Evolutionary conservation across 1,140 invertebrate genomes (phyloP).

Genomic region (Pemphigus obesinymphae): DNA sequence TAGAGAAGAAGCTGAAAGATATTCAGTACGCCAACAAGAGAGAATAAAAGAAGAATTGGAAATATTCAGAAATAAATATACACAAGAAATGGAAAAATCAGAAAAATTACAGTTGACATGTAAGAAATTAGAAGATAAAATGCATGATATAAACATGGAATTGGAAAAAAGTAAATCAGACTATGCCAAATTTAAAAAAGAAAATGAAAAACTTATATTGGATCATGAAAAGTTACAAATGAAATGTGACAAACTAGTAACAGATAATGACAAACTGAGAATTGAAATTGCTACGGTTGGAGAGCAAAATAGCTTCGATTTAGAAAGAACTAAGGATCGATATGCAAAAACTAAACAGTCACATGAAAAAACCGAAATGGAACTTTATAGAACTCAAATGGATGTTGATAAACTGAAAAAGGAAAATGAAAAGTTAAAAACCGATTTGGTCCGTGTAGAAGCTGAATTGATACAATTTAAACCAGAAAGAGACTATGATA

Average conservation of each 20-base stretch:
- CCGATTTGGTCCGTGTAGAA: conserved; percentile 53
- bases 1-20: conserved; percentile 64
- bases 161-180: conserved; percentile 73
- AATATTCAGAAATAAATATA: conserved; percentile 79
- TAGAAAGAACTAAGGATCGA: conserved; percentile 77
- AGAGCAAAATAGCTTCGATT: conserved; percentile 59
- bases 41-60: conserved; percentile 76
- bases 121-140: conserved; percentile 65
- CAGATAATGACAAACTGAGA: conserved; percentile 68
- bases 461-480: conserved; percentile 74
- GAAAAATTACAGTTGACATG: conserved; percentile 55
- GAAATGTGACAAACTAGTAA: conserved; percentile 73
- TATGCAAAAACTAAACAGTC: conserved; percentile 76
- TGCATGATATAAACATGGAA: conserved; percentile 74
- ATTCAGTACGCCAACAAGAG: conserved; percentile 71
- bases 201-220: conserved; percentile 73
- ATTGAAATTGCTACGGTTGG: conserved; percentile 55
- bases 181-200: conserved; percentile 71
- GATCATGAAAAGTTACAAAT: conserved; percentile 81
- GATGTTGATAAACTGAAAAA: conserved; percentile 64
- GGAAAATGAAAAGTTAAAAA: conserved; percentile 46
- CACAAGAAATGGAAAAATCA: conserved; percentile 77
- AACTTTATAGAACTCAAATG: conserved; percentile 76
- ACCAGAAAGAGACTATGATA: conserved; percentile 60
- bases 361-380: conserved; percentile 75